Conservation (phyloP, 1,140 invertebrate species). For the Bombus waltoni region DNA sequence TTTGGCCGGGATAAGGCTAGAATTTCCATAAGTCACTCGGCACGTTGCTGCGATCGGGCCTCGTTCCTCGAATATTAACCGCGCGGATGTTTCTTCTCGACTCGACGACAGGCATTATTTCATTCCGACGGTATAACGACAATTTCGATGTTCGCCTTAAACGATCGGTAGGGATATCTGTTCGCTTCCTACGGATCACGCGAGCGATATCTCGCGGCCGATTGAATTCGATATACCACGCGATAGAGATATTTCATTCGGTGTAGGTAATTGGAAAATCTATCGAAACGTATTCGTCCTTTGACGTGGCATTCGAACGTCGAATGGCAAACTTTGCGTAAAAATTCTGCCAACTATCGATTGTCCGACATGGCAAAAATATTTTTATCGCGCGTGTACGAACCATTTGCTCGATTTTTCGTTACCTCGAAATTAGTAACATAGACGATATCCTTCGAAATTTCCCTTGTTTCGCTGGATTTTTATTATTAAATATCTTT, state of each 20-base stretch:
- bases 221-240: conserved; percentile 17
- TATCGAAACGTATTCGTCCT: neutral
- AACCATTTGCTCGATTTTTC: neutral
- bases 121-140: conserved; percentile 29
- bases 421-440: neutral
- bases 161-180: conserved; percentile 17
- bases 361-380: neutral
- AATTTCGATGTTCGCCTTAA: conserved; percentile 37
- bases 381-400: neutral
- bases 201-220: conserved; percentile 6
- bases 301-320: neutral
- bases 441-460: neutral
- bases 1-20: conserved; percentile 51
- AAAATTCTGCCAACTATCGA: neutral
- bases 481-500: no score
- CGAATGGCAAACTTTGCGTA: neutral
- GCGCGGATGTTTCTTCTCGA: conserved; percentile 42
- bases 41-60: conserved; percentile 25
- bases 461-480: neutral
- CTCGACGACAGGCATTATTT: conserved; percentile 56
- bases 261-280: neutral
- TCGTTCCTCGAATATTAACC: conserved; percentile 58
- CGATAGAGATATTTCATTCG: neutral
- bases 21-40: conserved; percentile 66
- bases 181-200: conserved; percentile 8